Evolutionary conservation across 1,140 invertebrate genomes (phyloP), one percentile per base, ranked within the genome.

Genomic region (Pachyrhynchus sulphureomaculatus): DNA sequence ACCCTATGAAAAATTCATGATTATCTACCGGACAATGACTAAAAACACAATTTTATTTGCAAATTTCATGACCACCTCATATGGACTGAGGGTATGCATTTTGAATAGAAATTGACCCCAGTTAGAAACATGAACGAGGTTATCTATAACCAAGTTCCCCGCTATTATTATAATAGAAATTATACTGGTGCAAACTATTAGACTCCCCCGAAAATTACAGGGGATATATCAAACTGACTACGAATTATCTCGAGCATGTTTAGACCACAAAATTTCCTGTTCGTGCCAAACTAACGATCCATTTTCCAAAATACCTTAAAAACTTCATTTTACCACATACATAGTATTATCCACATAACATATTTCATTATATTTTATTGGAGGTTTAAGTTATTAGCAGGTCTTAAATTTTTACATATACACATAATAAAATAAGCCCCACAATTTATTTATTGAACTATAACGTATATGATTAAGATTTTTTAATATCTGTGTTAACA

Each of bases 121-220:
- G 41, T 41, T 33, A 20, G 48, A 24, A 41, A 41, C 21, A 23
- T 32, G 45, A 59, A 20, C 17, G 32, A 32, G 17, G 32, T 44
- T 32, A 59, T 59, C 47, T 51, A 59, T 51, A 45, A 49, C 41
- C 24, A n/a, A 44, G 24, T 32, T 47, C 23, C 45, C 17, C 23
- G 45, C 56, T 59, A 51, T 59, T 59, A 59, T 59, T 59, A 39
- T 59, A 59, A 59, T 59, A 51, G 56, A 59, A 59, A 59, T 59
- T 59, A 59, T 45, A 51, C 48, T 23, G 47, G 34, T 49, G 56
- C 33, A 41, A 59, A 51, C 47, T 59, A 42, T 37, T 49, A 51
- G 29, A 41, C 29, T 39, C 39, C 17, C 56, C 21, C 23, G 55
- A 59, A 59, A 59, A 59, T 59, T 59, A 59, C 45, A 51, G 56